Conservation (phyloP, 1,140 invertebrate genomes). For the Sarcophaga peregrina region DNA sequence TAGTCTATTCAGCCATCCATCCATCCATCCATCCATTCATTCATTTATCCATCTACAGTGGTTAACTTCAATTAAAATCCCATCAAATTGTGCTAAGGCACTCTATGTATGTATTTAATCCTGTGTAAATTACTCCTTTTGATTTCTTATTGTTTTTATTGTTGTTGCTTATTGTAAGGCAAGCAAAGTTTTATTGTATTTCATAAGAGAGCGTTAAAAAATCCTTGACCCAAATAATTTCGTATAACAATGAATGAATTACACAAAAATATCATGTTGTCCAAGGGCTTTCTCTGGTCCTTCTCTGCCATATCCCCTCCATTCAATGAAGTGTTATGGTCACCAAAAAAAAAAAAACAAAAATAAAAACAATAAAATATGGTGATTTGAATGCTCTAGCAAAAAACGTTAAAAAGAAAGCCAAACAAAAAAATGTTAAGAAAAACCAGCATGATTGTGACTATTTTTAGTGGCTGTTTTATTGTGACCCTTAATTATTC, state of each 20-base stretch:
- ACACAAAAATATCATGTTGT: neutral
- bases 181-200: neutral
- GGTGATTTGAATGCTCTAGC: neutral
- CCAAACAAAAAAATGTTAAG: no score
- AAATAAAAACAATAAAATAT: neutral
- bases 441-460: neutral
- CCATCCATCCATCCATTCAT: no score
- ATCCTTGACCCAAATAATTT: constrained; percentile 38
- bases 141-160: neutral
- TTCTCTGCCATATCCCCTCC: no score
- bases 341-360: neutral
- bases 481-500: no score
- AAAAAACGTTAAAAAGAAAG: no score
- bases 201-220: constrained; percentile 26
- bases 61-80: no score
- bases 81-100: neutral
- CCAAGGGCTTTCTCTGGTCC: constrained; percentile 24
- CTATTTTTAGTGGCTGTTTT: constrained; percentile 6
- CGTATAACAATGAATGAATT: neutral
- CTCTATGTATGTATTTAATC: neutral
- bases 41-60: no score
- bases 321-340: neutral
- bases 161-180: neutral
- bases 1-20: no score
- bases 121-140: constrained; percentile 13